These are phyloP conservation scores for Pogona vitticeps DNA, from an alignment of 2,113 vertebrate species.

Conservation along the genomic window DNA sequence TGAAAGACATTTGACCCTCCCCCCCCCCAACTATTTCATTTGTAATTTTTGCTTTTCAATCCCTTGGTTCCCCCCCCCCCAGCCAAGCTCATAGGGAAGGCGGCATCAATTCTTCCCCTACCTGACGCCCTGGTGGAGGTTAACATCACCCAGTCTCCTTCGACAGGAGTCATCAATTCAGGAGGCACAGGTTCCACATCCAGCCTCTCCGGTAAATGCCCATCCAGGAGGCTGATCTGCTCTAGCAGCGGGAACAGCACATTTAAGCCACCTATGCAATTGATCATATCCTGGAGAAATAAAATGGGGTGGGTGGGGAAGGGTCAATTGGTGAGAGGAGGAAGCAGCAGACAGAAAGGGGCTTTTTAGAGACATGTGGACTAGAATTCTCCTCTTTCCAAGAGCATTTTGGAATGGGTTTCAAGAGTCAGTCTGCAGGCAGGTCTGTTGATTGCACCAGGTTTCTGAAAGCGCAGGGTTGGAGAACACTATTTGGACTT, in stretches of 20 bases:
- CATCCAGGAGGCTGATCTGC: slow-evolving; percentile 83
- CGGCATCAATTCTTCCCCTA: slow-evolving; percentile 58
- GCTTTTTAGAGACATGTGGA: neutral
- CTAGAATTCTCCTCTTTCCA: neutral
- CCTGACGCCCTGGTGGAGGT: slow-evolving; percentile 92
- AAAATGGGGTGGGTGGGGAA: neutral
- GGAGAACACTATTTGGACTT: too few relatives aligned
- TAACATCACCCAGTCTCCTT: slow-evolving; percentile 89
- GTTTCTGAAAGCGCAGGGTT: neutral
- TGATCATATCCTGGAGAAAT: slow-evolving; percentile 90
- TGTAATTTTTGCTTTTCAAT: neutral
- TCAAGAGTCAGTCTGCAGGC: neutral
- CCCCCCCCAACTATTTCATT: too few relatives aligned
- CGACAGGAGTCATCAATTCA: slow-evolving; percentile 83
- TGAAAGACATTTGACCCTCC: too few relatives aligned
- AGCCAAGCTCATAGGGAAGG: neutral
- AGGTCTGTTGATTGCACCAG: neutral
- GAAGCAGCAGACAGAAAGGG: neutral
- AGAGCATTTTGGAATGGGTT: neutral
- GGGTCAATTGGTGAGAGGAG: neutral
- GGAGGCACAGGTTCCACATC: slow-evolving; percentile 78
- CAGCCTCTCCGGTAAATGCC: slow-evolving; percentile 71
- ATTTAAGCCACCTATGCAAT: slow-evolving; percentile 91
- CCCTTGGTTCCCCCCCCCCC: neutral
- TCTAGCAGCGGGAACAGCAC: slow-evolving; percentile 92